Evolutionary conservation across 2,888 invertebrate species (phyloP), one percentile per base, ranked within the genome.

Genomic region (Meghimatium bilineatum): DNA sequence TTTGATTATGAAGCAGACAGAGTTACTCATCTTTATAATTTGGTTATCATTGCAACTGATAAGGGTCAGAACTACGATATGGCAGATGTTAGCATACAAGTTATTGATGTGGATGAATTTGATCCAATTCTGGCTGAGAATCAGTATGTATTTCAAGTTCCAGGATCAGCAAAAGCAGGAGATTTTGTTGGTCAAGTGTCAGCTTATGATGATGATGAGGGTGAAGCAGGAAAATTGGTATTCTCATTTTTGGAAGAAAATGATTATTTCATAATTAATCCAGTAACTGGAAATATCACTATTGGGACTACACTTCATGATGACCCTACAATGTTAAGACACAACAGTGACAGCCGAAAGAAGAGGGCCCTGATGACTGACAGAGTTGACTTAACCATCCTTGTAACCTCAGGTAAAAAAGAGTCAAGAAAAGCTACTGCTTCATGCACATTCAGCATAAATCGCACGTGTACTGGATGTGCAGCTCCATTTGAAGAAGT

Each of bases 121-220:
- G 96, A 97, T 90, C 99, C 99, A 0, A 97, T 97, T 90, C 99
- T 99, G 91, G 96, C 44, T 10, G 75, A 66, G 14, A 95, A 96
- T 82, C 96, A 96, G 0, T 99, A 99, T 93, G 96, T 96, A 86
- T 98, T 99, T 92, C 88, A 91, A 3, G 92, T 94, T 29, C 93
- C 93, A 6, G 90, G 94, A 94, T 92, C 96, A 49, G 96, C 96
- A 0, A 96, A 96, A 0, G 94, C 95, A 72, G 98, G 97, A 6
- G 96, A 96, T 90, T 95, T 96, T 3, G 96, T 99, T 49, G 99
- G 99, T 0, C 96, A 96, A 91, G 97, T 99, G 0, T 95, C 96
- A 36, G 99, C 99, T 0, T 96, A 96, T 0, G 99, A 99, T 93
- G 95, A 96, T 89, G 99, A 99, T 92, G 96, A 96, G 92, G 99